A percentile compares a stretch with the other conserved stretches of the same genome.
phyloP scores from a whole-genome alignment of 2,113 vertebrate genomes.

The Gracilinanus agilis region DNA sequence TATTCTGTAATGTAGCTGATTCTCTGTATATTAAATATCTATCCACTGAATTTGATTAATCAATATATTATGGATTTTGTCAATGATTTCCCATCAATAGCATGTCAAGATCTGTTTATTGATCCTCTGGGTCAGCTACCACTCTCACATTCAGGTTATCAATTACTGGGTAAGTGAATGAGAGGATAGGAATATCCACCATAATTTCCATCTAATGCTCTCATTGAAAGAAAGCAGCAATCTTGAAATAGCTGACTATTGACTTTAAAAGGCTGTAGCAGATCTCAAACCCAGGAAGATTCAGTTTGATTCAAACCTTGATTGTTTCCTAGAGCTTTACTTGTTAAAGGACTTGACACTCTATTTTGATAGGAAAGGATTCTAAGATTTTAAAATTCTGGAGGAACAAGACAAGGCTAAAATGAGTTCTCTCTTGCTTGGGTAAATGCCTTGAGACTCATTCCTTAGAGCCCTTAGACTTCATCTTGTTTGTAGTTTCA shows the following conservation, averaged over 20 bases:
- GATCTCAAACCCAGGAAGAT: not conserved
- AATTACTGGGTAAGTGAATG: not conserved
- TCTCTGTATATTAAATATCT: not conserved
- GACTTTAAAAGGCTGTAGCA: not conserved
- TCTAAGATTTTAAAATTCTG: not conserved
- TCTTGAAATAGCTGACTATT: not conserved
- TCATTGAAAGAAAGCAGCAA: not conserved
- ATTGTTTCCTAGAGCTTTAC: not conserved
- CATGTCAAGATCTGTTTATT: not conserved
- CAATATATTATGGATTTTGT: not conserved
- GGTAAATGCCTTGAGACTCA: not conserved
- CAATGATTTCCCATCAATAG: not conserved
- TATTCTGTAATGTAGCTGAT: not conserved
- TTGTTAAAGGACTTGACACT: not conserved
- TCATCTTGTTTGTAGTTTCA: not conserved
- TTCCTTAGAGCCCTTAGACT: not conserved
- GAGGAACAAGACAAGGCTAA: not conserved
- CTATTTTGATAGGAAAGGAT: not conserved
- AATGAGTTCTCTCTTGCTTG: not conserved
- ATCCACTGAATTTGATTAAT: not conserved
- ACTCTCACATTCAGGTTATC: not conserved
- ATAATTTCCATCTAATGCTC: not conserved
- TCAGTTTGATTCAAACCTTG: conserved; percentile 8
- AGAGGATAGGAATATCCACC: not conserved
- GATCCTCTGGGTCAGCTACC: not conserved